Evolutionary conservation across 2,888 invertebrate genomes (phyloP), one percentile per base, ranked within the genome.

Genomic region (Invenusta paracnida): DNA sequence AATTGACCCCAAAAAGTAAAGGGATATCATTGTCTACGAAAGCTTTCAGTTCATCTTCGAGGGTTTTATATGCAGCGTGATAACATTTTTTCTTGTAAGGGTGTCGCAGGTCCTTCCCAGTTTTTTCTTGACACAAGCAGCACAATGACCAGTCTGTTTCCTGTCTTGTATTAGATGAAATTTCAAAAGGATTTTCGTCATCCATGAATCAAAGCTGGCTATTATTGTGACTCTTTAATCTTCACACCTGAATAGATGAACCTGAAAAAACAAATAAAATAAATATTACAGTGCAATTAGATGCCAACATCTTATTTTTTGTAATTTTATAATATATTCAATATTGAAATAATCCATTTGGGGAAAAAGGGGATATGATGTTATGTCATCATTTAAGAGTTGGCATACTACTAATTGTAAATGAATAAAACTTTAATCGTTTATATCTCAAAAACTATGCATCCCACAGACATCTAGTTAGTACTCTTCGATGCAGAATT

Each of bases 1-100:
- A 79, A 79, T 79, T 79, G 79, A 79, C 79, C 79, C 48, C 79
- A 79, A 79, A 25, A 79, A 28, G 79, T 79, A 79, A 79, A 79
- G 79, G 79, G 29, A 79, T 79, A 79, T 79, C 79, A 79, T 79
- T 79, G 79, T 79, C 23, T 79, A 28, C 29, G 29, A 79, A 79
- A 79, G 79, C 79, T 79, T 79, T 79, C 79, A 79, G 23, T 27
- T 79, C 79, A 25, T 79, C 79, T 79, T 79, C 79, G 29, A 79
- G 23, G 79, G 79, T 79, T 79, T 79, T n/a, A n/a, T 79, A 79
- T 79, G 79, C 79, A 79, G 23, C 79, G 29, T 79, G 79, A 79
- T 79, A 79, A 79, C 5, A 79, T 5, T 79, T 79, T 79, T 79
- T 48, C 48, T 48, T 48, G 17, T 48, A 48, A 48, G 48, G 48